A percentile compares a stretch with the other conserved stretches of the same genome.
phyloP scores from a whole-genome alignment of 2,888 invertebrate species.

The Nomada flava region DNA sequence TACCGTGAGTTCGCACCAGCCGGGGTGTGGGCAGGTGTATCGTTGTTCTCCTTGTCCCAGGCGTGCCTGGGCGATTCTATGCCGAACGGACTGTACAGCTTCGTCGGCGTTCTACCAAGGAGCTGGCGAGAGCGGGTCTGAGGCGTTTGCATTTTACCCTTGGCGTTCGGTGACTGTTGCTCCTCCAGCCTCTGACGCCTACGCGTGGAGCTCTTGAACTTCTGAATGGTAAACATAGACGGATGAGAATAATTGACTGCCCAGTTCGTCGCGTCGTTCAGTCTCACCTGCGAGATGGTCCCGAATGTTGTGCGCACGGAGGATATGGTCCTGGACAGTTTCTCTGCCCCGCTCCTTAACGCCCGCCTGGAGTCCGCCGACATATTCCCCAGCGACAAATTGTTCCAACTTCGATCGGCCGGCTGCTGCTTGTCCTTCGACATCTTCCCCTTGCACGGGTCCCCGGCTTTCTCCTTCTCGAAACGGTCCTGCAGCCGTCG shows the following conservation, averaged over 20 bases:
- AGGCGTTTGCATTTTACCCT: constrained; percentile 83
- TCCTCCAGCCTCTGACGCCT: constrained; percentile 86
- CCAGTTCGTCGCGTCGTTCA: background rate
- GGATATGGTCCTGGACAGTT: constrained; percentile 88
- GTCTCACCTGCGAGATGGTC: constrained; percentile 87
- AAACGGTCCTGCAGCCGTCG: constrained; percentile 82
- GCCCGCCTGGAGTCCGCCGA: constrained; percentile 88
- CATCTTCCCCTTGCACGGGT: constrained; percentile 65
- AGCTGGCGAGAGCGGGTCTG: constrained; percentile 84
- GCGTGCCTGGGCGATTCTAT: constrained; percentile 89
- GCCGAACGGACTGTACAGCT: constrained; percentile 91
- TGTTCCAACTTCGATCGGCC: constrained; percentile 79
- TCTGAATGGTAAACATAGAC: constrained; percentile 78
- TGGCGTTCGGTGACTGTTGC: constrained; percentile 84
- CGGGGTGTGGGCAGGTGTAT: constrained; percentile 80
- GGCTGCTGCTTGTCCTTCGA: constrained; percentile 68
- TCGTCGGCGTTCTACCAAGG: constrained; percentile 89
- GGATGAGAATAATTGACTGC: background rate
- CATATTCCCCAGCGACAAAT: constrained; percentile 79
- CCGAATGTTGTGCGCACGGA: constrained; percentile 88
- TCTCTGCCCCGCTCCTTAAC: constrained; percentile 88
- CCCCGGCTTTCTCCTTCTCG: constrained; percentile 75
- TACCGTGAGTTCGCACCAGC: constrained; percentile 66
- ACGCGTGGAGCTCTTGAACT: constrained; percentile 86
- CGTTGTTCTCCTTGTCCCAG: constrained; percentile 86